Base-by-base conservation (phyloP, 2,113 vertebrate genomes). In the Menura novaehollandiae region DNA sequence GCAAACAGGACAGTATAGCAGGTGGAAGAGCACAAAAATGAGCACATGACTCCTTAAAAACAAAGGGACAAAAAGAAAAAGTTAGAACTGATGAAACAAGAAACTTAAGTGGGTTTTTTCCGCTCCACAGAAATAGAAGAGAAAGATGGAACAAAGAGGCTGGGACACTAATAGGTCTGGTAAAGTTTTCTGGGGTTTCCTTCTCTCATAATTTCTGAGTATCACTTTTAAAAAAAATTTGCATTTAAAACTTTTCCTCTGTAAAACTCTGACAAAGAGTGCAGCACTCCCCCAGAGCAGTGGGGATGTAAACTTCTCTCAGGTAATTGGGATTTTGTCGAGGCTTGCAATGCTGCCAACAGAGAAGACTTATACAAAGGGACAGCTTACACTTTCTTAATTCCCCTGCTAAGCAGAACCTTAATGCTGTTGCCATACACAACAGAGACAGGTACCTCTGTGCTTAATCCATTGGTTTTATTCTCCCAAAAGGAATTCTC, bases 401-500 rank as follows among this genome's bases (percentile, higher is more conserved):
- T 97, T 89, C 88, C 87, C 55, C 88, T 67, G 71, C 82, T 89
- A 76, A 92, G 86, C 83, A 95, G 94, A 96, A 86, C 44, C 92
- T 94, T 95, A 89, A 91, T 75, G 59, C 82, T 74, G 80, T 77
- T 85, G 92, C 94, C 89, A 91, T 68, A 75, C 81, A 89, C 85
- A 78, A 56, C 83, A 72, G 58, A 89, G 27, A 69, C 80, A 80
- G 68, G 85, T 88, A 97, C 68, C 82, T 93, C 90, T 95, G 35
- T 43, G 59, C 88, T 95, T 98, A 98, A 98, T 97, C 97, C 96
- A 69, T 72, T 14, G 85, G 51, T 94, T 88, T 97, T 96, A 79
- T 88, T 96, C 88, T 97, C 96, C 96, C 95, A 90, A 79, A 96
- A 93, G 84, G 88, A 95, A 96, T 92, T 78, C 91, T 94, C 88